These are phyloP conservation scores for Nyctibius bracteatus DNA, from an alignment of 2,113 vertebrate species.

Conservation along the genomic window DNA sequence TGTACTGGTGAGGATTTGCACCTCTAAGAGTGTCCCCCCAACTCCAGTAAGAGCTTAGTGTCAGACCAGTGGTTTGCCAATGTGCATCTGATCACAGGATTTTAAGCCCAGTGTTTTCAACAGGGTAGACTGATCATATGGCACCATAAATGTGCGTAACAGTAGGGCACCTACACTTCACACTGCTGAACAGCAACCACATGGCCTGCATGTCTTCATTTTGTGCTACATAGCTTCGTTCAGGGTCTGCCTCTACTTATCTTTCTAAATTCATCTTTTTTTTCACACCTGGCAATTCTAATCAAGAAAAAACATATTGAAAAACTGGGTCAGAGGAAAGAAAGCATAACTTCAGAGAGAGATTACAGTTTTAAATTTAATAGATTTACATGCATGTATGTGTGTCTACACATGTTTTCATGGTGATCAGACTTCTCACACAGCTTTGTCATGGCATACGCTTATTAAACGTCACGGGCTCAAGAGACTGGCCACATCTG, in stretches of 20 bases:
- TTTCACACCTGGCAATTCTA: neutral
- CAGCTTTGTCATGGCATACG: neutral
- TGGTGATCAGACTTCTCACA: neutral
- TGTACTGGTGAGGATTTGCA: neutral
- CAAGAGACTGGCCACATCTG: neutral
- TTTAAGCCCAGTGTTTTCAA: neutral
- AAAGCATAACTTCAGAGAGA: neutral
- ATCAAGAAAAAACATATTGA: neutral
- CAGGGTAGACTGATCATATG: fast-evolving
- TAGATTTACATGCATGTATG: fast-evolving
- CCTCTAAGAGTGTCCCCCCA: neutral
- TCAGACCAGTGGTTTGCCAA: neutral
- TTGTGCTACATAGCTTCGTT: neutral
- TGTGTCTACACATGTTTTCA: neutral
- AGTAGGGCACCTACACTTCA: neutral
- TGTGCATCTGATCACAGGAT: neutral
- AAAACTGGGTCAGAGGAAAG: neutral
- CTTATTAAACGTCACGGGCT: neutral
- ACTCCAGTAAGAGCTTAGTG: neutral
- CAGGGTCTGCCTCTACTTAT: neutral
- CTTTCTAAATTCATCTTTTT: neutral
- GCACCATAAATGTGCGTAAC: neutral
- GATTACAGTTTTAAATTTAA: neutral
- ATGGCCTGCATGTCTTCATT: fast-evolving
- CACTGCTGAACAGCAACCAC: neutral